Evolutionary conservation across 2,113 vertebrate species (phyloP).

Genomic region (Acanthisitta chloris): DNA sequence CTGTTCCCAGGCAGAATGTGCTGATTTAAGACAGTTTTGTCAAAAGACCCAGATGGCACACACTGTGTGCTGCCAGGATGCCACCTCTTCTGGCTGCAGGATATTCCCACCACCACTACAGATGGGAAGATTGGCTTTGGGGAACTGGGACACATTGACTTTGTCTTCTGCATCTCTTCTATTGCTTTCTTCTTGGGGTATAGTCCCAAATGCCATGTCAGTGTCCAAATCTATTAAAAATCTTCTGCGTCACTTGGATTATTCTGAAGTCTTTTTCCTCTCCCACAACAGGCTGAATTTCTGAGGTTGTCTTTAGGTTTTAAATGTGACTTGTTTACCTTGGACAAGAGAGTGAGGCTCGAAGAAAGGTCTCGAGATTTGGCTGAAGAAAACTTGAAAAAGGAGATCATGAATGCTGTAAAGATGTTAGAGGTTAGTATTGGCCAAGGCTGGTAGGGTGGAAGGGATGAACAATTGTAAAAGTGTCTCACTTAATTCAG

Average conservation of each 20-base stretch:
- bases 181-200: not conserved
- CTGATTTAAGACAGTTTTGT: not conserved
- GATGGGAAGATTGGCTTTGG: not conserved
- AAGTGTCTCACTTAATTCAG: not conserved
- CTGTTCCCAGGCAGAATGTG: not conserved
- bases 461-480: accelerated
- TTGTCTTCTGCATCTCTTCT: not conserved
- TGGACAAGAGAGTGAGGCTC: slow-evolving; percentile 91
- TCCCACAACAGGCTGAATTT: slow-evolving; percentile 85
- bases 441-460: not conserved
- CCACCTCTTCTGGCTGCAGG: not conserved
- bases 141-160: not conserved
- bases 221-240: not conserved
- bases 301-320: slow-evolving; percentile 92
- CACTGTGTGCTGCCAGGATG: not conserved
- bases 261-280: not conserved
- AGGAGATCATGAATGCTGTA: slow-evolving; percentile 87
- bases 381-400: slow-evolving; percentile 92
- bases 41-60: slow-evolving; percentile 17
- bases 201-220: not conserved
- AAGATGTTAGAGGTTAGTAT: slow-evolving; percentile 85
- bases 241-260: not conserved
- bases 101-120: not conserved
- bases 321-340: slow-evolving; percentile 94
- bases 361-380: slow-evolving; percentile 92